Evolutionary conservation across 2,113 vertebrate genomes (phyloP), one percentile per base, ranked within the genome.

Genomic region (Mellivora capensis): DNA sequence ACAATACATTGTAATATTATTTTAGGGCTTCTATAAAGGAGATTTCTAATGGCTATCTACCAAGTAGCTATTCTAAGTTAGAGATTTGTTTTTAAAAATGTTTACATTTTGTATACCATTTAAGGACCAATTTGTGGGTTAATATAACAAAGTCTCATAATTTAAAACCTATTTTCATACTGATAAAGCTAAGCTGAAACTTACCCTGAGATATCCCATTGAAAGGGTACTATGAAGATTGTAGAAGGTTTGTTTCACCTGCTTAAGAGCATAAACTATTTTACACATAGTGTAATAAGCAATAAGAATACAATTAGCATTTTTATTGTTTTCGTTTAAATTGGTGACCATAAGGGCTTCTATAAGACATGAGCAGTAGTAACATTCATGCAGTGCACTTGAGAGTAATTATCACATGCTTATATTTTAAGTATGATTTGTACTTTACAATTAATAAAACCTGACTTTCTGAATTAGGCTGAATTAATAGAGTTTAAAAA

Each of bases 351-450:
- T 93, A 85, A 84, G 67, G 4, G 6, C 10, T 71, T 94, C 54
- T 82, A 29, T 59, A 72, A 29, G 47, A 47, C 17, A 89, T 39
- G 47, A 62, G 59, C 59, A 76, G 14, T 54, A 49, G 25, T 83
- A 44, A n/a, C 29, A 88, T 74, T 20, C 34, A 76, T 76, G 11
- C 37, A 76, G 29, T 83, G 21, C 39, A 52, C 14, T n/a, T 88
- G 59, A 86, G 90, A 77, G 27, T 90, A 91, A 74, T 57, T 77
- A n/a, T 81, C 4, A 71, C 54, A 49, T 15, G 67, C 3, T 69
- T 95, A 74, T 23, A 91, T 87, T 86, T 79, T 42, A 96, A 84
- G 47, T 96, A 15, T 71, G 67, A 94, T 86, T 86, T 94, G 20
- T 7, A 92, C 13, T 37, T 91, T 77, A 42, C 9, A 64, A 82